phyloP scores from a whole-genome alignment of 2,888 invertebrate species.

The Phaedon cochleariae region DNA sequence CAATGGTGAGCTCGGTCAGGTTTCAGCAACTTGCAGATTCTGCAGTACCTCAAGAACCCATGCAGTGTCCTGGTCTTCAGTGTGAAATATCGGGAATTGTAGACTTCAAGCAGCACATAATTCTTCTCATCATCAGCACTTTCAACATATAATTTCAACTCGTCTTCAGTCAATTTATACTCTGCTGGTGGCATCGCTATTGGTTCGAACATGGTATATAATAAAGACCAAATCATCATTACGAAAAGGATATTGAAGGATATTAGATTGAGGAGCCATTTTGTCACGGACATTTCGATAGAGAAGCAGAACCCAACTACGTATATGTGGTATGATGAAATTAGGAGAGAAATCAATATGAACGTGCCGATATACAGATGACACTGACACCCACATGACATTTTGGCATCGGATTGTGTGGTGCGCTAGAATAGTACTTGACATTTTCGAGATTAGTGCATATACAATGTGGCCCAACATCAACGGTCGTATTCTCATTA shows the following conservation, averaged over 20 bases:
- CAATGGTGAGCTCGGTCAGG: conserved; percentile 56
- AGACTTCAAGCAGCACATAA: conserved; percentile 71
- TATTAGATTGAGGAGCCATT: background rate
- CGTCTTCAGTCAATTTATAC: conserved; percentile 37
- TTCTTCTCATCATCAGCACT: conserved; percentile 48
- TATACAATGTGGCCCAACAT: too few species aligned
- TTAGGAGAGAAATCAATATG: background rate
- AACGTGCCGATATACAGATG: background rate
- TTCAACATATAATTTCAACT: conserved; percentile 20
- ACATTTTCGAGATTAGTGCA: too few species aligned
- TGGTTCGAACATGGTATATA: background rate
- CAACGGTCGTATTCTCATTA: too few species aligned
- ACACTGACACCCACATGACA: background rate
- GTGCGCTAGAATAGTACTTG: too few species aligned
- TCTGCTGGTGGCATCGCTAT: conserved; percentile 28
- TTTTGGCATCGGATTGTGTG: background rate
- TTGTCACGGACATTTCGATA: background rate
- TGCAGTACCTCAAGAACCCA: conserved; percentile 48
- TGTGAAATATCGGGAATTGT: background rate
- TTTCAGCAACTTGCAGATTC: conserved; percentile 49
- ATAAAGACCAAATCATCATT: background rate
- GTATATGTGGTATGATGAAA: background rate
- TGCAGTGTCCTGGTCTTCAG: conserved; percentile 9
- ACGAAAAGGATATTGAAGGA: background rate
- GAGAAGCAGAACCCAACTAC: background rate